Conservation (phyloP, 2,888 invertebrate species). For the Melieria picta region DNA sequence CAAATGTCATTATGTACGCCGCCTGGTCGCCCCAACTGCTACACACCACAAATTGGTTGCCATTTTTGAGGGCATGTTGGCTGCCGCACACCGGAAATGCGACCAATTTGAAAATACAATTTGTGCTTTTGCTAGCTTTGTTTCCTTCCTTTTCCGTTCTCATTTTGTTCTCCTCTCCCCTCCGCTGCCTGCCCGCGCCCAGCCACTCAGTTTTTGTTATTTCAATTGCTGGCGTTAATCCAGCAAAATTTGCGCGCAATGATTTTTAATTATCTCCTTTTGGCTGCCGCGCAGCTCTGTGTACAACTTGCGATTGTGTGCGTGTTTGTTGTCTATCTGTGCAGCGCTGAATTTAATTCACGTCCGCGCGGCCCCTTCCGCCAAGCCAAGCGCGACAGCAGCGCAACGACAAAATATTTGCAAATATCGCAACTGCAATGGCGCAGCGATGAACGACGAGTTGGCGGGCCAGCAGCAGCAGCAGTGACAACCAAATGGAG, state of each 20-base stretch:
- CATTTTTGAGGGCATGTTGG: too few relatives aligned
- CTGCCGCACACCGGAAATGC: constrained; percentile 3
- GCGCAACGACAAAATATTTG: constrained; percentile 44
- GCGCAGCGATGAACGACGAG: too few relatives aligned
- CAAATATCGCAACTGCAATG: neutral
- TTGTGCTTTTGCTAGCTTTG: neutral
- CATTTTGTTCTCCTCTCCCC: constrained; percentile 13
- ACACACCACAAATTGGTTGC: too few relatives aligned
- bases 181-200: constrained; percentile 2
- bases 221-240: constrained; percentile 35
- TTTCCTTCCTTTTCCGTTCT: constrained; percentile 1
- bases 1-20: too few relatives aligned
- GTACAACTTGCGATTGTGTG: neutral
- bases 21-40: too few relatives aligned
- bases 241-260: constrained; percentile 38
- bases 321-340: too few relatives aligned
- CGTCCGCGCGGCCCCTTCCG: neutral
- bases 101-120: constrained; percentile 3
- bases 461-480: neutral
- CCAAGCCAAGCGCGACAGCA: constrained; percentile 42
- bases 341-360: neutral
- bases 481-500: neutral
- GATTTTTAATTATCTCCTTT: constrained; percentile 42
- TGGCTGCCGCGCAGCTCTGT: constrained; percentile 13
- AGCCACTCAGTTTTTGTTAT: constrained; percentile 10